Base-by-base conservation (phyloP, 2,797 vertebrate genomes). In the Pangasius macronema region DNA sequence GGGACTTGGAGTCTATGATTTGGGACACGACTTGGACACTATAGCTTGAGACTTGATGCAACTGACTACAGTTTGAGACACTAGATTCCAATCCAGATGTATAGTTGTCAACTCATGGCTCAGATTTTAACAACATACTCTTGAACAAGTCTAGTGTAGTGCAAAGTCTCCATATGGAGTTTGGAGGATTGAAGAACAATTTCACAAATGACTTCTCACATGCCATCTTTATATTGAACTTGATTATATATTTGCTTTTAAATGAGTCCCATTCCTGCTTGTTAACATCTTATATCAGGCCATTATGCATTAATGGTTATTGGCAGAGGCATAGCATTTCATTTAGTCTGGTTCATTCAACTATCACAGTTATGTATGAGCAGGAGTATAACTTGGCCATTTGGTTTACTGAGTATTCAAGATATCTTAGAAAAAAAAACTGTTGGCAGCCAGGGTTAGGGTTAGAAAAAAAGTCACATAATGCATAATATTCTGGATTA, bases 281-380 rank as follows among this genome's bases (percentile, higher is more conserved):
- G 72, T 88, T 87, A 68, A 67, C 51, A 73, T 89, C 84, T 84
- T 76, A 84, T 81, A 63, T 36, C 33, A 59, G 42, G 76, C 73
- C 5, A 63, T 87, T 89, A 86, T 86, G 59, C 67, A 81, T 88
- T 83, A 88, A 90, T 88, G 82, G 59, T 85, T 91, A 85, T 88
- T 88, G 89, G 89, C 87, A 89, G 83, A 68, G 76, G 75, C 70
- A 73, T 82, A 87, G 85, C 65, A 86, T 91, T 84, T 84, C 22
- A 67, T 88, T 83, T 86, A 83, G 42, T 53, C 81, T 57, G 82
- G 16, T 72, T 61, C 77, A 86, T 70, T 87, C 42, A 85, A 53
- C 42, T 46, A 33, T 84, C 81, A 87, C 73, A 57, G 67, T 89
- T 85, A 76, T 82, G n/a, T 85, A 89, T 87, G 86, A 84, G 84